Percentiles rank a stretch among this genome's conserved stretches.
These are phyloP conservation scores for Dermatophagoides farinae DNA, from an alignment of 1,140 invertebrate genomes.

Conservation along the genomic window DNA sequence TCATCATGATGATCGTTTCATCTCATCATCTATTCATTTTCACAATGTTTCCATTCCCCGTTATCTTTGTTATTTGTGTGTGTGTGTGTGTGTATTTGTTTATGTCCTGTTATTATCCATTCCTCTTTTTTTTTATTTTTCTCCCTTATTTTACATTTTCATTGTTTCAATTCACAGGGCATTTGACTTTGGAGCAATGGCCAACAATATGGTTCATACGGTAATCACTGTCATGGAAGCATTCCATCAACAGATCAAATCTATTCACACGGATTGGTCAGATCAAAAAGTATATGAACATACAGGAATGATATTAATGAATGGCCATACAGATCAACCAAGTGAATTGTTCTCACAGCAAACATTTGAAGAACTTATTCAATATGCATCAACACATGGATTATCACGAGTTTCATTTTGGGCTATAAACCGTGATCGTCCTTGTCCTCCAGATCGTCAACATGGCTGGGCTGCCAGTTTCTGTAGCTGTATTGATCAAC, in stretches of 20 bases:
- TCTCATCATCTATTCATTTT: too few relatives aligned
- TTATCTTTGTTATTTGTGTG: too few relatives aligned
- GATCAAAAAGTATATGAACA: not conserved
- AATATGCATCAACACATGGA: not conserved
- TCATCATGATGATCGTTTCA: too few relatives aligned
- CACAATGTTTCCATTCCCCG: too few relatives aligned
- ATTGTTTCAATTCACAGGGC: not conserved
- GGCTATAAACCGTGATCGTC: constrained; percentile 7
- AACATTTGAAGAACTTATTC: not conserved
- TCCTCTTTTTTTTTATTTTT: too few relatives aligned
- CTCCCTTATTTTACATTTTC: not conserved
- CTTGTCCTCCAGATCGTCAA: not conserved
- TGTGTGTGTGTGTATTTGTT: too few relatives aligned
- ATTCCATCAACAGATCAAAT: constrained; percentile 1
- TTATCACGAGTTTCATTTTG: constrained; percentile 5
- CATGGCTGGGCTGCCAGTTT: constrained; percentile 1
- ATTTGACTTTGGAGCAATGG: constrained; percentile 10
- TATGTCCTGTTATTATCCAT: too few relatives aligned
- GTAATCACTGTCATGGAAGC: constrained; percentile 2
- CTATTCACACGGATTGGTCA: not conserved
- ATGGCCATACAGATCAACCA: constrained; percentile 11
- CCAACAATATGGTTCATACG: not conserved
- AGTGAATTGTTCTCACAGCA: constrained; percentile 3
- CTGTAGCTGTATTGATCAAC: constrained; percentile 1
- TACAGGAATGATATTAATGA: constrained; percentile 10